Percentiles rank a stretch among this genome's conserved stretches.
These are phyloP conservation scores for Sciurus vulgaris DNA, from an alignment of 2,797 vertebrate species.

Conservation along the genomic window DNA sequence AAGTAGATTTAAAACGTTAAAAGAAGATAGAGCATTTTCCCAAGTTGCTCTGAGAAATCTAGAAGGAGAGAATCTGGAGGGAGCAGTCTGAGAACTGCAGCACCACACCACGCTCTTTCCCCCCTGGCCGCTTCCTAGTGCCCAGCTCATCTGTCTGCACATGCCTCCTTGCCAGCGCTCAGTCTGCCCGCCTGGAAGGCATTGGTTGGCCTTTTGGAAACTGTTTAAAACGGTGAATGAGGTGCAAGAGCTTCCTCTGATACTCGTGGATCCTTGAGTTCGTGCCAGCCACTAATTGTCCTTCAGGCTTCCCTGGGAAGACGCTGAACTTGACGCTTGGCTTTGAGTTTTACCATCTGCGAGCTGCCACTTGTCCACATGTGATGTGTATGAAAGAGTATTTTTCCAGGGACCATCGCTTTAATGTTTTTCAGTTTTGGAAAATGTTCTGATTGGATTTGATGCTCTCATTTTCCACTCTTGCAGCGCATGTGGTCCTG, in stretches of 20 bases:
- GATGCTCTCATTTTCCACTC: not conserved
- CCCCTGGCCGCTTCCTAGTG: not conserved
- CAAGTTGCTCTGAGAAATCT: constrained; percentile 30
- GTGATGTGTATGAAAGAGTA: not conserved
- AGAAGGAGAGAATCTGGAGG: not conserved
- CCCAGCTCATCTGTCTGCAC: not conserved
- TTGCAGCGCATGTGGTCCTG: not conserved
- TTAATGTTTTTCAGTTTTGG: not conserved
- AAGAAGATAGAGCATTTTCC: not conserved
- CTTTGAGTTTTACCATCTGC: constrained; percentile 23
- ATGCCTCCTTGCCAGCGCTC: not conserved
- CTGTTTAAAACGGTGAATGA: constrained; percentile 33
- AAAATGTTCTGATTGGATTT: not conserved
- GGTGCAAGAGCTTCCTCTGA: not conserved
- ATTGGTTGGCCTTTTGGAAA: not conserved
- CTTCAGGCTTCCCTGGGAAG: constrained; percentile 41
- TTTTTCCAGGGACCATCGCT: not conserved
- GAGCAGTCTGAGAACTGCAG: not conserved
- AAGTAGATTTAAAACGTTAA: constrained; percentile 38
- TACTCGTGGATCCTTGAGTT: constrained; percentile 33
- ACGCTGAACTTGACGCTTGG: constrained; percentile 1
- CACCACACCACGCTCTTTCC: not conserved
- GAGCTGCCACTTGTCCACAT: not conserved
- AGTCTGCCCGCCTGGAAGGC: not conserved
- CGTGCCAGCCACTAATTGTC: constrained; percentile 44